Conservation (phyloP, 2,888 invertebrate genomes). For the Agrilus mali region DNA sequence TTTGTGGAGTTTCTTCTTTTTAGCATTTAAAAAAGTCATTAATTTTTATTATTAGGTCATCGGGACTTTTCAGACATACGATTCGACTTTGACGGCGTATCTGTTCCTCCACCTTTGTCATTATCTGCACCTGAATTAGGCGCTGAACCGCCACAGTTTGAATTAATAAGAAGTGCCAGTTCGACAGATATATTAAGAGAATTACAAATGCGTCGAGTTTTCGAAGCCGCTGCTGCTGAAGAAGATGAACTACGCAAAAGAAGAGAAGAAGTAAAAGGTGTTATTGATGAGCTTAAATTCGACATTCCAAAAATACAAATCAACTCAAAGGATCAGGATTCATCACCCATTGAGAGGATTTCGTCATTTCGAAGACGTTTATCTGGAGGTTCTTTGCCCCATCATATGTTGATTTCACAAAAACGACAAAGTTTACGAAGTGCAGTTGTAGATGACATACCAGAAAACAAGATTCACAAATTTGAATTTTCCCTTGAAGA, state of each 20-base stretch:
- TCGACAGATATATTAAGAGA: slow-evolving; percentile 75
- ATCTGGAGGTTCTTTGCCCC: slow-evolving; percentile 36
- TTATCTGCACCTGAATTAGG: slow-evolving; percentile 71
- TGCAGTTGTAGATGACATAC: slow-evolving; percentile 22
- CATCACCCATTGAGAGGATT: slow-evolving; percentile 34
- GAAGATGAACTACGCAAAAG: slow-evolving; percentile 42
- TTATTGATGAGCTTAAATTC: slow-evolving; percentile 5
- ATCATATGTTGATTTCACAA: slow-evolving; percentile 28
- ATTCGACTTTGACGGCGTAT: slow-evolving; percentile 51
- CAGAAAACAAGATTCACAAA: slow-evolving; percentile 21
- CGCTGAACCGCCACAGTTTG: slow-evolving; percentile 43
- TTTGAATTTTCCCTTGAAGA: slow-evolving; percentile 15
- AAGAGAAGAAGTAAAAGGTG: slow-evolving; percentile 14
- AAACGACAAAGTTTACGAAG: slow-evolving; percentile 26
- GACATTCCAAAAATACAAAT: slow-evolving; percentile 36
- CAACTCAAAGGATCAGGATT: slow-evolving; percentile 38
- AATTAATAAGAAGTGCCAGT: slow-evolving; percentile 56
- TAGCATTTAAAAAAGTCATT: too few species aligned
- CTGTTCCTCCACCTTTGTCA: slow-evolving; percentile 68
- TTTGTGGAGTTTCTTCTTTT: too few species aligned
- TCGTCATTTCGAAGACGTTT: slow-evolving; percentile 34
- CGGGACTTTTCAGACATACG: slow-evolving; percentile 29
- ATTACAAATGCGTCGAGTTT: slow-evolving; percentile 69
- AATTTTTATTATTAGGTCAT: slow-evolving; percentile 9
- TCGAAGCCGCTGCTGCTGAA: slow-evolving; percentile 63